Base-by-base conservation (phyloP, 2,888 invertebrate species). In the Autographa pulchrina region DNA sequence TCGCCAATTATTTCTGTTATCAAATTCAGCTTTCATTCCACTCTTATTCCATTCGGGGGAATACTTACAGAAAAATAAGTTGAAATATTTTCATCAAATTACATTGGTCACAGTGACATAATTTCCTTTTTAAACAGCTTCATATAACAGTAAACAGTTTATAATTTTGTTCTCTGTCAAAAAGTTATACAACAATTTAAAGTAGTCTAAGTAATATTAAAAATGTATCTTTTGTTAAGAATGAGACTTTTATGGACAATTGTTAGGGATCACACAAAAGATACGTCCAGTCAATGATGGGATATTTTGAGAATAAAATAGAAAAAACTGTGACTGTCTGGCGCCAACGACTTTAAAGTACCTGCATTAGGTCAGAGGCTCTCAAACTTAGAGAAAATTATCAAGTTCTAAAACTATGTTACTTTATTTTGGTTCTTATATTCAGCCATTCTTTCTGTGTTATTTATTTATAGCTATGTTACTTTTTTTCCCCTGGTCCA, bases 341-440 rank as follows among this genome's bases (percentile, higher is more conserved):
- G 94, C 94, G 94, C 94, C 94, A 88, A 83, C 81, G 82, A 77
- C 77, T 82, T 76, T 70, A 77, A 56, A 75, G 83, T 91, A 91
- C 92, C 92, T 91, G 91, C 77, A 9, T 68, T 61, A 65, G 20
- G 68, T 13, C 88, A 86, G 84, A n/a, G 89, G 63, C 58, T 86
- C 85, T 86, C 90, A 92, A 93, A 85, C 67, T 83, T 72, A 70
- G 18, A n/a, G 8, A 18, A 18, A 7, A 48, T n/a, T 52, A 52
- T 18, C 1, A 7, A 52, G 8, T 52, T 41, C 14, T 41, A 41
- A 14, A 43, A 43, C 1, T 2, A 43, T 43, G 11, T 9, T 38
- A 38, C 5, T 38, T 38, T 9, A 3, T 41, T 41, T 41, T 41
- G 3, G 14, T 41, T 8, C 1, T 41, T 41, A 11, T 41, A 6